These are phyloP conservation scores for Drosophila repletoides DNA, from an alignment of 1,140 invertebrate species.

Conservation along the genomic window DNA sequence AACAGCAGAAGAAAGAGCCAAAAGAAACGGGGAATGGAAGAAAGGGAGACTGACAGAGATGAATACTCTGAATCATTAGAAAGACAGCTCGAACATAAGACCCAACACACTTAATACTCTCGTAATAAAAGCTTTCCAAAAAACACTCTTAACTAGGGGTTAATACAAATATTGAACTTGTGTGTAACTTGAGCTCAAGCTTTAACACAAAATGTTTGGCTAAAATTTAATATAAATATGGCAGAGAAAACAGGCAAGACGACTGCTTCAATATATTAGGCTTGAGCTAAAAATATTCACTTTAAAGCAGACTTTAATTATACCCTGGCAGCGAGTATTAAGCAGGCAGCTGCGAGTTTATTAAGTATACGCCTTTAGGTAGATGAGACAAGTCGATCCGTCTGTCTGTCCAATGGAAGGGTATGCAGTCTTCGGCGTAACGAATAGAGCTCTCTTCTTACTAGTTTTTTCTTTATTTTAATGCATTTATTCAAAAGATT, in stretches of 20 bases:
- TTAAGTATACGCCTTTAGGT: too few relatives aligned
- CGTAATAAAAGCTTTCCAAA: not conserved
- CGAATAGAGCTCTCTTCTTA: too few relatives aligned
- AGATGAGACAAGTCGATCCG: too few relatives aligned
- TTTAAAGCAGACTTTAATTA: too few relatives aligned
- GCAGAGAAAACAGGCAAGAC: not conserved
- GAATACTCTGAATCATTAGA: slow-evolving; percentile 23
- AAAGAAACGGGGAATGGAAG: not conserved
- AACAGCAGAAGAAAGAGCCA: not conserved
- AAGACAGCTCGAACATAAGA: not conserved
- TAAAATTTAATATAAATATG: not conserved
- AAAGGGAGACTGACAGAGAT: slow-evolving; percentile 9
- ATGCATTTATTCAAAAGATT: too few relatives aligned
- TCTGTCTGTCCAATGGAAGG: too few relatives aligned
- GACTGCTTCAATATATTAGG: too few relatives aligned
- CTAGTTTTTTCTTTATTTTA: too few relatives aligned
- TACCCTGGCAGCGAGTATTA: too few relatives aligned
- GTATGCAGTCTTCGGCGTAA: too few relatives aligned
- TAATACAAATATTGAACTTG: not conserved
- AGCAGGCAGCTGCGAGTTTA: too few relatives aligned
- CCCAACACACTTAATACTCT: not conserved
- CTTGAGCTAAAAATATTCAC: too few relatives aligned
- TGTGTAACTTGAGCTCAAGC: not conserved
- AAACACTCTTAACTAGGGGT: not conserved
- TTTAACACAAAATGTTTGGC: not conserved